A percentile compares a stretch with the other conserved stretches of the same genome.
Evolutionary conservation across 2,888 invertebrate genomes (phyloP).

Genomic region (Salticus scenicus): DNA sequence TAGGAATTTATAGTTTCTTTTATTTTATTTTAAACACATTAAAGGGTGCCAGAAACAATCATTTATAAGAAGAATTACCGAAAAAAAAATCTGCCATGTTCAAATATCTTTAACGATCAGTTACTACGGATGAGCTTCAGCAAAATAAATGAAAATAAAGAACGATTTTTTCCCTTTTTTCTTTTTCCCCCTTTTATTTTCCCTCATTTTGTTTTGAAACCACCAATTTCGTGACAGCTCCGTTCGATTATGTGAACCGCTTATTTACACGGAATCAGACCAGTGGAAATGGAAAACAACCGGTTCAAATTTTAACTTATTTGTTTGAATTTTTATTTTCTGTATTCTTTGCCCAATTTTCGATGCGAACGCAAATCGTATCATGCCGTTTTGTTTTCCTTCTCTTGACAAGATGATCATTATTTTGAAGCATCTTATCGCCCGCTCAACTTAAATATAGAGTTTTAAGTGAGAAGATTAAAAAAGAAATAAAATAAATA

Average conservation of each 20-base stretch:
- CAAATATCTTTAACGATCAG: conserved; percentile 60
- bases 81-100: conserved; percentile 50
- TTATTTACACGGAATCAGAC: conserved; percentile 52
- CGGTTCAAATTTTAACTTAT: neutral
- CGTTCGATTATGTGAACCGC: conserved; percentile 34
- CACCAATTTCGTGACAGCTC: conserved; percentile 62
- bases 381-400: neutral
- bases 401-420: conserved; percentile 4
- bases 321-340: neutral
- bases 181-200: conserved; percentile 37
- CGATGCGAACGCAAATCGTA: neutral
- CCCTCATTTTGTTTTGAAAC: no score
- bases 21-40: conserved; percentile 39
- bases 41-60: conserved; percentile 40
- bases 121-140: conserved; percentile 18
- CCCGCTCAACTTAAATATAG: neutral
- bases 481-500: no score
- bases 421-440: neutral
- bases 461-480: neutral
- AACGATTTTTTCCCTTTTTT: conserved; percentile 42
- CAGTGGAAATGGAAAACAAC: conserved; percentile 21
- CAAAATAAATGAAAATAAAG: conserved; percentile 47
- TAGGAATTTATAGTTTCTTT: conserved; percentile 28
- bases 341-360: neutral
- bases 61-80: conserved; percentile 67